phyloP scores from a whole-genome alignment of 92 coral and sea anemone genomes.

The Epizoanthus stellaris region DNA sequence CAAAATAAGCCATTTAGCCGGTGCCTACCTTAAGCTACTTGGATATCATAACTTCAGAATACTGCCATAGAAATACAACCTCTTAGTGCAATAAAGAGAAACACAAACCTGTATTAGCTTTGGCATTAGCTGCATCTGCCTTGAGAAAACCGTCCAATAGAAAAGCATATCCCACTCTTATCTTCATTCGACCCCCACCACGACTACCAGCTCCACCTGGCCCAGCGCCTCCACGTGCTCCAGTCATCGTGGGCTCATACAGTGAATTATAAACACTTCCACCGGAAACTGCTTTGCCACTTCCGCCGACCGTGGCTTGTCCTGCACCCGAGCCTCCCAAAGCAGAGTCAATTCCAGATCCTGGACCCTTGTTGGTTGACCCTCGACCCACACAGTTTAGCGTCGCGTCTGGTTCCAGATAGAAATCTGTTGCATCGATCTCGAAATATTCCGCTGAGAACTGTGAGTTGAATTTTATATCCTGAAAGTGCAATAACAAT shows the following conservation, averaged over 20 bases:
- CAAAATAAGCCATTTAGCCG: too few relatives aligned
- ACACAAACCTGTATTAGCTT: conserved; percentile 56
- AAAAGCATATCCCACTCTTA: conserved; percentile 63
- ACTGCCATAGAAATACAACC: too few relatives aligned
- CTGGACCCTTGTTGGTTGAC: conserved; percentile 45
- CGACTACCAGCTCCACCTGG: conserved; percentile 62
- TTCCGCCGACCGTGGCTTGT: conserved; percentile 73
- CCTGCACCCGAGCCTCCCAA: conserved; percentile 73
- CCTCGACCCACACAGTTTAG: conserved; percentile 72
- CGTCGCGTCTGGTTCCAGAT: conserved; percentile 70
- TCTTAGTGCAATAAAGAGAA: not conserved
- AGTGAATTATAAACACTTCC: conserved; percentile 64
- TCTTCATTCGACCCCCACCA: conserved; percentile 69
- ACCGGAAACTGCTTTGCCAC: conserved; percentile 45
- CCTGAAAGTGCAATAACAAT: conserved; percentile 44
- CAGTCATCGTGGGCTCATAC: conserved; percentile 61
- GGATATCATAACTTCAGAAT: too few relatives aligned
- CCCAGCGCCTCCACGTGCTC: conserved; percentile 72
- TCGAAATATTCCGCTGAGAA: conserved; percentile 70
- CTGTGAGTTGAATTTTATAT: conserved; percentile 66
- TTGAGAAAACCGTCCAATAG: conserved; percentile 65
- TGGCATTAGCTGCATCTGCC: conserved; percentile 63
- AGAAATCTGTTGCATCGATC: conserved; percentile 73
- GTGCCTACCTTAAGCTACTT: too few relatives aligned
- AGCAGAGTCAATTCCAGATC: conserved; percentile 62